These are phyloP conservation scores for Helostoma temminkii DNA, from an alignment of 2,797 vertebrate genomes.

Conservation along the genomic window DNA sequence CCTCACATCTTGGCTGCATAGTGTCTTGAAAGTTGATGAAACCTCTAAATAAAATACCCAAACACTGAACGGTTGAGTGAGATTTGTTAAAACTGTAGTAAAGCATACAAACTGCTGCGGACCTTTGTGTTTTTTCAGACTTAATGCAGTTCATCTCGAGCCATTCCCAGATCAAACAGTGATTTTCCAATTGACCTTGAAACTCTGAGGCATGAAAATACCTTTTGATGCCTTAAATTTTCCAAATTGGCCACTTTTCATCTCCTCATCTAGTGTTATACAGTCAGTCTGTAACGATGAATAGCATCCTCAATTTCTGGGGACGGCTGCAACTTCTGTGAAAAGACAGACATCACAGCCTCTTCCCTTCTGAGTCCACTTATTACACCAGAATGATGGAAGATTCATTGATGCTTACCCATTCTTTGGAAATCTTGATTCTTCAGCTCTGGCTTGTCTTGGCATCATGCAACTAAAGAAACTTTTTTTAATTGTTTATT, in stretches of 20 bases:
- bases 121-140: not conserved
- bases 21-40: not conserved
- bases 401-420: conserved; percentile 36
- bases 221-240: conserved; percentile 6
- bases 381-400: conserved; percentile 35
- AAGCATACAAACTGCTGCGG: not conserved
- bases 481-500: conserved; percentile 19
- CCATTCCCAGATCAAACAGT: not conserved
- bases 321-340: conserved; percentile 28
- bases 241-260: conserved; percentile 21
- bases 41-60: no score
- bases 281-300: conserved; percentile 7
- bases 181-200: conserved; percentile 20
- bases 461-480: conserved; percentile 31
- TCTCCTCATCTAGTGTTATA: not conserved
- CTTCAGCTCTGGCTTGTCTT: conserved; percentile 31
- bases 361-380: conserved; percentile 4
- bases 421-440: conserved; percentile 44
- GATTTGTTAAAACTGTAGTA: not conserved
- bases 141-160: not conserved
- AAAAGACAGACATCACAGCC: conserved; percentile 19
- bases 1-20: not conserved
- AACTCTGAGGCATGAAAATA: not conserved
- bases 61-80: no score
- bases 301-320: conserved; percentile 29